phyloP scores from a whole-genome alignment of 2,113 vertebrate genomes.

The Sorex araneus region DNA sequence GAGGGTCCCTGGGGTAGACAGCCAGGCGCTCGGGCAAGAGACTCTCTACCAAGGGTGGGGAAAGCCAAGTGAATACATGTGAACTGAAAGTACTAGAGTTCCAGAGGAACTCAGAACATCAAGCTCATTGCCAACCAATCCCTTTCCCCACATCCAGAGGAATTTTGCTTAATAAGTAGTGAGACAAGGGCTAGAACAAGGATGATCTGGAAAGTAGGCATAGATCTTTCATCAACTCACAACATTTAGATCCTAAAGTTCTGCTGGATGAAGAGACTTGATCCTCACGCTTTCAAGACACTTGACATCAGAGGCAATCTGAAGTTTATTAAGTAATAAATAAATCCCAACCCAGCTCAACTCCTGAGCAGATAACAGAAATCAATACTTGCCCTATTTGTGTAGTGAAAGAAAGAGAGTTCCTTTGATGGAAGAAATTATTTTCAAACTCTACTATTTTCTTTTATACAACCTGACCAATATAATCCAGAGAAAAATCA shows the following conservation, averaged over 20 bases:
- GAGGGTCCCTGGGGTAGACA: no score
- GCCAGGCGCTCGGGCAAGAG: no score
- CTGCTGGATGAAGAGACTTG: neutral
- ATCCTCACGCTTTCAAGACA: neutral
- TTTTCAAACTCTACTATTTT: neutral
- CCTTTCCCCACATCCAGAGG: neutral
- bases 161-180: neutral
- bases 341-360: neutral
- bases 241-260: slow-evolving; percentile 16
- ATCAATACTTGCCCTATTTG: neutral
- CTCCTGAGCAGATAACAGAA: neutral
- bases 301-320: neutral
- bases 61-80: neutral
- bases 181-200: neutral
- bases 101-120: no score
- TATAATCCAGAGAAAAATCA: neutral
- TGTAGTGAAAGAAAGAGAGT: neutral
- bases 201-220: neutral
- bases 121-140: neutral
- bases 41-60: no score
- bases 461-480: no score
- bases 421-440: neutral
- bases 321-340: neutral
- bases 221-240: neutral
- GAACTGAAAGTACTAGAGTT: neutral